These are phyloP conservation scores for Steromphala cineraria DNA, from an alignment of 2,888 invertebrate genomes.

Conservation along the genomic window DNA sequence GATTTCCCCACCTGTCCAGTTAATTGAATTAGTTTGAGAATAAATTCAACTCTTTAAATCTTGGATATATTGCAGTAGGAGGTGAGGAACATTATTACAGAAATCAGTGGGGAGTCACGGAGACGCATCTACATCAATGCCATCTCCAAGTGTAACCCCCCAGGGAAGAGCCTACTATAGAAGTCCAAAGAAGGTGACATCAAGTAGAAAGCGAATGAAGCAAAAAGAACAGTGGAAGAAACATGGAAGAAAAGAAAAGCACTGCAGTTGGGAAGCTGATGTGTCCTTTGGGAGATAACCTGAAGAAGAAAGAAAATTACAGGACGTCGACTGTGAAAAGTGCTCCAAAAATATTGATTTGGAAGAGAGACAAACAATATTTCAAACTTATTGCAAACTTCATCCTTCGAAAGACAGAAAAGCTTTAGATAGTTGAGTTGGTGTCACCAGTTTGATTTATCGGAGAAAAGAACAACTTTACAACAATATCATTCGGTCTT, in stretches of 20 bases:
- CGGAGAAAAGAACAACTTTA: conserved; percentile 9
- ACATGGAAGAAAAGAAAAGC: conserved; percentile 32
- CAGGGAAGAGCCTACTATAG: conserved; percentile 16
- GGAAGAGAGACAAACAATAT: conserved; percentile 18
- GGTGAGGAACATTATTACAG: no score
- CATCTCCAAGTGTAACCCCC: neutral
- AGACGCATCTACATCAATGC: no score
- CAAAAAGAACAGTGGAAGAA: conserved; percentile 31
- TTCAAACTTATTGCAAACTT: conserved; percentile 26
- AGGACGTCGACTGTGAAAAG: conserved; percentile 16
- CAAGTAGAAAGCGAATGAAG: neutral
- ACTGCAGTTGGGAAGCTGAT: conserved; percentile 31
- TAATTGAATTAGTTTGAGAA: neutral
- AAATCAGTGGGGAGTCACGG: no score
- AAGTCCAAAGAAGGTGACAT: conserved; percentile 20
- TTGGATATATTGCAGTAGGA: no score
- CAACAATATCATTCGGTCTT: conserved; percentile 12
- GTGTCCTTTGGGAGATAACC: conserved; percentile 19
- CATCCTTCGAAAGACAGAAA: conserved; percentile 29
- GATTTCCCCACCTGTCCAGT: neutral
- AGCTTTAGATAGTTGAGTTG: conserved; percentile 28
- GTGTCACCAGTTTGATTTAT: conserved; percentile 20
- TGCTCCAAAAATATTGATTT: conserved; percentile 24
- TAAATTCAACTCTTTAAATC: neutral
- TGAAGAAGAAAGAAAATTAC: neutral